Conservation (phyloP, 1,140 invertebrate species). For the Drosophila sucinea region DNA sequence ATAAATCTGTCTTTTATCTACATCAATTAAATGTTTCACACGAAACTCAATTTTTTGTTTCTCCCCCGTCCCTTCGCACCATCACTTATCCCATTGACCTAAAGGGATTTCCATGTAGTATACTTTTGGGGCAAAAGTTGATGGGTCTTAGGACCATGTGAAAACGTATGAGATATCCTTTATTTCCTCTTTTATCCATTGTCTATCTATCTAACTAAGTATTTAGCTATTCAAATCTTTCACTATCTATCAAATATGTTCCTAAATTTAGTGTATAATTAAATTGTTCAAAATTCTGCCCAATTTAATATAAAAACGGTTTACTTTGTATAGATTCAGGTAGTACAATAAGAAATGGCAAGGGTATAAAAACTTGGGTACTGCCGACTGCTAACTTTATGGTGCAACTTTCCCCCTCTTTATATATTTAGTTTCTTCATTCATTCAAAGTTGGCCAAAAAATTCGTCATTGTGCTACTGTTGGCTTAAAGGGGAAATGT, state of each 20-base stretch:
- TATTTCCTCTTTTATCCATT: too few species aligned
- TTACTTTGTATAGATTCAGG: too few species aligned
- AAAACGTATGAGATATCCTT: slow-evolving; percentile 2
- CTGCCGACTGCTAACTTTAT: too few species aligned
- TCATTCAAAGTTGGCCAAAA: not conserved
- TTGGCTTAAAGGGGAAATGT: slow-evolving; percentile 23
- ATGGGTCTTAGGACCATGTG: slow-evolving; percentile 18
- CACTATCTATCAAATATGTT: too few species aligned
- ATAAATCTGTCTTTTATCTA: slow-evolving; percentile 59
- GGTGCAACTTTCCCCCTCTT: too few species aligned
- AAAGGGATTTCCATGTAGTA: slow-evolving; percentile 28
- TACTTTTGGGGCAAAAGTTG: not conserved
- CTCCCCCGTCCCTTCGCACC: not conserved
- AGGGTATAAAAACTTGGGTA: too few species aligned
- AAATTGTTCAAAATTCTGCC: too few species aligned
- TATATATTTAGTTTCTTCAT: not conserved
- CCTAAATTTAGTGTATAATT: not conserved
- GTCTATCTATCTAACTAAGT: not conserved
- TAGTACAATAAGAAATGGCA: too few species aligned
- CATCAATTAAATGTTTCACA: slow-evolving; percentile 47
- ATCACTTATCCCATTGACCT: not conserved
- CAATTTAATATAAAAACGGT: too few species aligned
- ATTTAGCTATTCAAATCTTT: not conserved
- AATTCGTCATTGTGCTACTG: not conserved
- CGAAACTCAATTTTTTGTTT: slow-evolving; percentile 9